Percentiles rank a stretch among this genome's conserved stretches.
Evolutionary conservation across 2,113 vertebrate genomes (phyloP).

Genomic region (chimpanzee (Pan troglodytes)): NHGRI_mPanTro3-v2.1_pri NC_072402.2:34001001-34001500

Average conservation of each 20-base stretch:
- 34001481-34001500: neutral
- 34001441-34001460: neutral
- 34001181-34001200: conserved; percentile 6
- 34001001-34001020: neutral
- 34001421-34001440: neutral
- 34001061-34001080: neutral
- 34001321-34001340: neutral
- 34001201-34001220: conserved; percentile 76
- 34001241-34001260: conserved; percentile 79
- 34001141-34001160: conserved; percentile 72
- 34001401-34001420: neutral
- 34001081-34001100: neutral
- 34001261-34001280: conserved; percentile 63
- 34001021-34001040: neutral
- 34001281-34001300: conserved; percentile 49
- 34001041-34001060: neutral
- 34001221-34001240: conserved; percentile 87
- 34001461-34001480: neutral
- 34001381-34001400: neutral
- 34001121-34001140: conserved; percentile 70
- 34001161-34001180: conserved; percentile 47
- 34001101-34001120: conserved; percentile 12
- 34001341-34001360: neutral
- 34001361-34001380: neutral
- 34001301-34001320: conserved; percentile 41